A percentile compares a stretch with the other conserved stretches of the same genome.
Conservation (phyloP, 2,797 vertebrate species). For the Calcarius lapponicus region DNA sequence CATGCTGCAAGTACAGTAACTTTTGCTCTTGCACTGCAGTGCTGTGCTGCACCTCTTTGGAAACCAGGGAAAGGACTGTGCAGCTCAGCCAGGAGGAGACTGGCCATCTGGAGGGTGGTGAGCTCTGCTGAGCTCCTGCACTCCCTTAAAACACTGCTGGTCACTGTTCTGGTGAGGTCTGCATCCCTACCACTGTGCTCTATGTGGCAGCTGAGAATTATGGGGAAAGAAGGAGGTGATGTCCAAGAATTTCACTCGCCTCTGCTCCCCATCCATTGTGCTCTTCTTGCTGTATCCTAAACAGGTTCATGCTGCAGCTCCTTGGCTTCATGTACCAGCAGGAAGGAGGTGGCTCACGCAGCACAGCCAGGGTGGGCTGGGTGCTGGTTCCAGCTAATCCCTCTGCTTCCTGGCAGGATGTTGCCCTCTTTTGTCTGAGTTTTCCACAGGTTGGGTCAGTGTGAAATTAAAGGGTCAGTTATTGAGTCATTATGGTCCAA, state of each 20-base stretch:
- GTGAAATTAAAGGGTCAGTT: background rate
- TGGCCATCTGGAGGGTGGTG: background rate
- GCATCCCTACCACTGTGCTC: rapidly evolving
- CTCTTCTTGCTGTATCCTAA: background rate
- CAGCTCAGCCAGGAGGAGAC: background rate
- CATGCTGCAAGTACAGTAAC: background rate
- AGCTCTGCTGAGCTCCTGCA: background rate
- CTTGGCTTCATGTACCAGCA: background rate
- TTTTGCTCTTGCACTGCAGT: background rate
- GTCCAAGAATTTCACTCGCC: background rate
- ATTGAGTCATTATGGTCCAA: background rate
- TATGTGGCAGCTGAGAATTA: background rate
- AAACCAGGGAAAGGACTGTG: background rate
- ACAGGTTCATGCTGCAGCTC: background rate
- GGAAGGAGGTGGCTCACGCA: background rate
- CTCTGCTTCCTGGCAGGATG: background rate
- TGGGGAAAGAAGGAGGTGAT: background rate
- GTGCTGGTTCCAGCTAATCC: background rate
- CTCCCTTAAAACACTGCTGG: background rate
- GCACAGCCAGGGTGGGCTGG: background rate
- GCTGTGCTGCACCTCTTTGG: background rate
- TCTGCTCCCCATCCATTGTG: background rate
- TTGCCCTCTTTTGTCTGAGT: background rate
- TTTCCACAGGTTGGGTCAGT: background rate
- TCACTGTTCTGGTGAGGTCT: background rate